A percentile compares a stretch with the other conserved stretches of the same genome.
phyloP scores from a whole-genome alignment of 2,888 invertebrate species.

The Stegana nigrithorax region DNA sequence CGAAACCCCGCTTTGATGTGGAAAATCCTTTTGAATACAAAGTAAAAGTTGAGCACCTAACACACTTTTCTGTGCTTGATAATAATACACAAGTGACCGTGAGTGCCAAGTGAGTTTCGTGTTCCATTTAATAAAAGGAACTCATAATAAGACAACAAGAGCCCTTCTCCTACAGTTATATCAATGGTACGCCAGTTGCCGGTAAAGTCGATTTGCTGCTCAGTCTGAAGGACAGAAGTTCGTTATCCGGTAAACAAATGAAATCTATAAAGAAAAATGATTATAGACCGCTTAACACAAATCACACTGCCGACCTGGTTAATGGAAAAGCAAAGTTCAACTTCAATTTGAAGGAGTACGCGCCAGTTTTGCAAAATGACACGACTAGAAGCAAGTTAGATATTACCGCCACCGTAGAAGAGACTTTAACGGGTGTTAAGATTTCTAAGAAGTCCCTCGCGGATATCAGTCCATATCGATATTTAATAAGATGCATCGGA shows the following conservation, averaged over 20 bases:
- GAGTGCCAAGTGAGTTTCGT: constrained; percentile 56
- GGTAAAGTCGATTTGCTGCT: constrained; percentile 81
- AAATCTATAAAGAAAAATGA: constrained; percentile 36
- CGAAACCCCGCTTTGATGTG: constrained; percentile 72
- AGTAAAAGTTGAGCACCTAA: constrained; percentile 85
- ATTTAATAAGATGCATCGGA: constrained; percentile 78
- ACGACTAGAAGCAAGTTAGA: constrained; percentile 33
- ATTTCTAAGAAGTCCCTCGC: constrained; percentile 83
- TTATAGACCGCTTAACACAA: constrained; percentile 44
- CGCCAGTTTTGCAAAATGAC: constrained; percentile 38
- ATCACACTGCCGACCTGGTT: constrained; percentile 55
- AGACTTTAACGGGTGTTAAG: constrained; percentile 83
- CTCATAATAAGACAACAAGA: too few relatives aligned
- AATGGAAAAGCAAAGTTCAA: constrained; percentile 62
- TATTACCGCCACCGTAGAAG: constrained; percentile 90
- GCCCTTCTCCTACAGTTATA: constrained; percentile 73
- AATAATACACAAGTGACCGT: constrained; percentile 82
- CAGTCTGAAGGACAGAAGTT: too few relatives aligned
- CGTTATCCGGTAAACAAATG: constrained; percentile 16
- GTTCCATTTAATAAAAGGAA: background rate
- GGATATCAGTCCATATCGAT: constrained; percentile 81
- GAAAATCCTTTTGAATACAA: constrained; percentile 94
- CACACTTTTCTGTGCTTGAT: constrained; percentile 84
- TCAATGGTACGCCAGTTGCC: constrained; percentile 81
- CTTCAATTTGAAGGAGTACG: constrained; percentile 54